These are phyloP conservation scores for Pelecanoides urinatrix DNA, from an alignment of 2,113 vertebrate genomes.

Conservation along the genomic window DNA sequence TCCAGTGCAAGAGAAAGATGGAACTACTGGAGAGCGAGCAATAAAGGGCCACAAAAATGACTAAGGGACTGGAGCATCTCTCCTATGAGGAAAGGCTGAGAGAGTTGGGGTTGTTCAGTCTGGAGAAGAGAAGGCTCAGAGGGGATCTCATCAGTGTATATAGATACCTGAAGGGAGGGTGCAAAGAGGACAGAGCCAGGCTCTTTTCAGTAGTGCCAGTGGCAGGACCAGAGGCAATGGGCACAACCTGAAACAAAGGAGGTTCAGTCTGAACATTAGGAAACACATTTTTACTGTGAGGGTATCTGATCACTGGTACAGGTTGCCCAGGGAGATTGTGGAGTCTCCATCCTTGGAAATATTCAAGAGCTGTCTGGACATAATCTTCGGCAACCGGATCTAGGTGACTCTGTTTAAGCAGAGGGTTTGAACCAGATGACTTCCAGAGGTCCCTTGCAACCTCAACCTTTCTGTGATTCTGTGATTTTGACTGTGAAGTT, in stretches of 20 bases:
- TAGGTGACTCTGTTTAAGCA: background rate
- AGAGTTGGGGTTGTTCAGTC: background rate
- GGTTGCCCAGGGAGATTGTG: background rate
- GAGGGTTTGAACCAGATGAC: background rate
- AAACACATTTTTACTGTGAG: background rate
- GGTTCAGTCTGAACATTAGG: background rate
- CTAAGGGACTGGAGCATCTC: background rate
- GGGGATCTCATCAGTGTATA: background rate
- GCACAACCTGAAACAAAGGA: background rate
- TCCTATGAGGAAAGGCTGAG: background rate
- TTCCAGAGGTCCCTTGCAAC: background rate
- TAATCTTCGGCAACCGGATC: background rate
- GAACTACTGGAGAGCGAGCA: background rate
- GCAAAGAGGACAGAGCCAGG: background rate
- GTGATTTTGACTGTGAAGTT: background rate
- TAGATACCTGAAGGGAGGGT: background rate
- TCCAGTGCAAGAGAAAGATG: background rate
- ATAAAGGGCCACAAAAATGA: background rate
- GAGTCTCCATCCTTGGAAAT: background rate
- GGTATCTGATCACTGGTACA: background rate
- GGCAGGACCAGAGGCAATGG: background rate
- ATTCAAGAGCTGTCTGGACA: background rate
- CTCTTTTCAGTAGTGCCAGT: background rate
- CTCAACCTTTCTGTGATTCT: background rate
- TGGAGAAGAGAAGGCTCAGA: background rate